These are phyloP conservation scores for Agelastica alni DNA, from an alignment of 2,888 invertebrate genomes.

Conservation along the genomic window DNA sequence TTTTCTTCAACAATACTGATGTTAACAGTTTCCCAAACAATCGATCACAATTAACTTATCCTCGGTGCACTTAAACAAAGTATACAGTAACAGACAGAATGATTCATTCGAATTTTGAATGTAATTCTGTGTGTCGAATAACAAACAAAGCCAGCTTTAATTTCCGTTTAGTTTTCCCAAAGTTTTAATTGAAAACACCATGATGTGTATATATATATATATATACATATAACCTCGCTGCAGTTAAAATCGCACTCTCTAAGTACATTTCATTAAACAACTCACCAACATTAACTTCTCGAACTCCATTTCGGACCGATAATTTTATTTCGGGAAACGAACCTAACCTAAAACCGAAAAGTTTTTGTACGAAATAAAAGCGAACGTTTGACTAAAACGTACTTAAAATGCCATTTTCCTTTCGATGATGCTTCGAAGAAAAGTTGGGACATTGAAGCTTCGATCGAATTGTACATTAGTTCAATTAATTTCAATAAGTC, in stretches of 20 bases:
- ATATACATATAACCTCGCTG: conserved; percentile 21
- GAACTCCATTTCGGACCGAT: conserved; percentile 15
- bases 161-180: conserved; percentile 15
- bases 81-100: conserved; percentile 7
- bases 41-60: too few relatives aligned
- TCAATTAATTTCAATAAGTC: too few relatives aligned
- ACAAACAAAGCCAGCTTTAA: conserved; percentile 18
- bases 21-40: too few relatives aligned
- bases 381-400: neutral
- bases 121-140: conserved; percentile 19
- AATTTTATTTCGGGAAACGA: conserved; percentile 10
- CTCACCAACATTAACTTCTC: conserved; percentile 4
- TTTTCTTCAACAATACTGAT: too few relatives aligned
- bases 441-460: neutral
- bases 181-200: conserved; percentile 23
- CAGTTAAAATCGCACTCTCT: conserved; percentile 2
- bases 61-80: too few relatives aligned
- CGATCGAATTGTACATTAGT: too few relatives aligned
- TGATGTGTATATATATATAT: too few relatives aligned
- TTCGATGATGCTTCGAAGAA: neutral
- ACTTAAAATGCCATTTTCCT: too few relatives aligned
- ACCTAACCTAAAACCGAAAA: neutral
- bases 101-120: conserved; percentile 10
- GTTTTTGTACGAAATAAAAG: neutral
- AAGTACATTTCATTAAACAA: neutral